Evolutionary conservation across 2,888 invertebrate genomes (phyloP).

Genomic region (Eilema sororculum): DNA sequence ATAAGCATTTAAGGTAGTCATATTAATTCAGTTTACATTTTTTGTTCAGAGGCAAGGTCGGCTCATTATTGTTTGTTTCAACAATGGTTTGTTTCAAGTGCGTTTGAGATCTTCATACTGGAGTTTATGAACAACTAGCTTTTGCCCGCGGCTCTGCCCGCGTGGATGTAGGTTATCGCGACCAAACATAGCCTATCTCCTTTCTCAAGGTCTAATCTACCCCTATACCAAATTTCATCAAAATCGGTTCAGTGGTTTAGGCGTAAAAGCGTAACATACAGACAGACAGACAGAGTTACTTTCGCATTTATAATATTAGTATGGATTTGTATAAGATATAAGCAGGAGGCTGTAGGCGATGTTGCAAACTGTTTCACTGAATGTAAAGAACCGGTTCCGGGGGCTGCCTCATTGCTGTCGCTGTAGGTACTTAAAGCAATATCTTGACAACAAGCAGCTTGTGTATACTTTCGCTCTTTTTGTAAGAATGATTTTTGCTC

Average conservation of each 20-base stretch:
- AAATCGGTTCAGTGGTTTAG: too few species aligned
- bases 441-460: constrained; percentile 54
- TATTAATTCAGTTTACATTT: constrained; percentile 71
- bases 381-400: constrained; percentile 74
- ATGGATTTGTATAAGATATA: constrained; percentile 6
- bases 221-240: too few species aligned
- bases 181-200: too few species aligned
- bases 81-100: constrained; percentile 44
- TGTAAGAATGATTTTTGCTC: constrained; percentile 54
- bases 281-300: too few species aligned
- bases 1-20: constrained; percentile 76
- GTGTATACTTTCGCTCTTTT: constrained; percentile 68
- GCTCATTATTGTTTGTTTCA: constrained; percentile 44
- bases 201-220: too few species aligned
- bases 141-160: too few species aligned
- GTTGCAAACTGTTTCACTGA: constrained; percentile 79
- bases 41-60: constrained; percentile 66
- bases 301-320: too few species aligned
- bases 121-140: not conserved
- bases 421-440: constrained; percentile 44
- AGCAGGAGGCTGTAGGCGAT: constrained; percentile 40
- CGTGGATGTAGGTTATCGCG: too few species aligned
- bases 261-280: too few species aligned
- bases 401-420: constrained; percentile 49
- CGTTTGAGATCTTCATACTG: constrained; percentile 11